phyloP scores from a whole-genome alignment of 2,888 invertebrate species.

The Carpatolechia fugitivella region DNA sequence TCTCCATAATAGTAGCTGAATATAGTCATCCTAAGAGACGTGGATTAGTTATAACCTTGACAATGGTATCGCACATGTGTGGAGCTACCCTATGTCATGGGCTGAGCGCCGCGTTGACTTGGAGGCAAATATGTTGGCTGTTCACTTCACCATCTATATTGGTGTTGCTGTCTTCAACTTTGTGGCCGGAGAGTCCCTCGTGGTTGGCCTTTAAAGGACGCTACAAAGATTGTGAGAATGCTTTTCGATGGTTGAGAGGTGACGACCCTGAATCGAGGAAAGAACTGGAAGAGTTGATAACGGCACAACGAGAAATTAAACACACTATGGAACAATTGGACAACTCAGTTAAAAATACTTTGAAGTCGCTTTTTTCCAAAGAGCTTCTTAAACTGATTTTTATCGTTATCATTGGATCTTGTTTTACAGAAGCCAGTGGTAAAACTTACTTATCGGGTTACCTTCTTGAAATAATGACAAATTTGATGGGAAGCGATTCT shows the following conservation, averaged over 20 bases:
- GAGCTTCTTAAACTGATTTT: neutral
- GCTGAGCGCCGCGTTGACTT: constrained; percentile 20
- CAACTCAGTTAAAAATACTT: neutral
- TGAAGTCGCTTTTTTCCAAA: constrained; percentile 18
- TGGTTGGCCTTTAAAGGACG: constrained; percentile 29
- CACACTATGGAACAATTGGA: neutral
- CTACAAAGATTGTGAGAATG: constrained; percentile 22
- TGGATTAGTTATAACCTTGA: constrained; percentile 26
- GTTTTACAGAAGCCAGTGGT: neutral
- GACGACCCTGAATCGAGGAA: constrained; percentile 18
- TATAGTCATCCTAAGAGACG: constrained; percentile 28
- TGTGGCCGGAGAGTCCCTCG: constrained; percentile 28
- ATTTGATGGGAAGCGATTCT: neutral
- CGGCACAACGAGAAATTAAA: constrained; percentile 22
- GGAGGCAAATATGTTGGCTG: constrained; percentile 26
- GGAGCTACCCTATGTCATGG: constrained; percentile 24
- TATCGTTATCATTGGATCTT: neutral
- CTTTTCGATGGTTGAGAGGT: constrained; percentile 27
- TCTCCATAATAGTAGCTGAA: constrained; percentile 23
- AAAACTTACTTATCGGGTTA: neutral
- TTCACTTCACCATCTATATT: constrained; percentile 22
- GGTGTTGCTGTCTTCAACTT: constrained; percentile 16
- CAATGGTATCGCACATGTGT: constrained; percentile 22
- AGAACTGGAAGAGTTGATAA: constrained; percentile 24
- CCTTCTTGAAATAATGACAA: neutral